Evolutionary conservation across 2,888 invertebrate genomes (phyloP).

Genomic region (Auanema freiburgensis): DNA sequence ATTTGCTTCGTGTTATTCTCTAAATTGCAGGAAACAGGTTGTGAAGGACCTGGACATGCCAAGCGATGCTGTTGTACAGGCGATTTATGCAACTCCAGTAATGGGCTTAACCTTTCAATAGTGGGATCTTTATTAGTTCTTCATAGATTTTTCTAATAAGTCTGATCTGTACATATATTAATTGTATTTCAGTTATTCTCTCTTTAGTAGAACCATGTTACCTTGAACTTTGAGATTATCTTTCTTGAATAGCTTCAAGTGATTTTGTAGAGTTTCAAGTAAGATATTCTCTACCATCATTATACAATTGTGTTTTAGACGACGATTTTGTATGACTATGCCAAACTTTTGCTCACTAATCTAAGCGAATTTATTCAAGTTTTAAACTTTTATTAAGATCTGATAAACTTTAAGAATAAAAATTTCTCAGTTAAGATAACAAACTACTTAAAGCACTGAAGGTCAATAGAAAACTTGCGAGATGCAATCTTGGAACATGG

Average conservation of each 20-base stretch:
- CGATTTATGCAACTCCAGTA: conserved; percentile 45
- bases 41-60: conserved; percentile 36
- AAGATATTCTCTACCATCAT: background rate
- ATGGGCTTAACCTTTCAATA: conserved; percentile 26
- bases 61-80: conserved; percentile 44
- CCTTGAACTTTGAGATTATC: background rate
- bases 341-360: background rate
- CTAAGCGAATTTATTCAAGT: background rate
- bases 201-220: background rate
- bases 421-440: background rate
- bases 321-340: background rate
- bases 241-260: conserved; percentile 2
- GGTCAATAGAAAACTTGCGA: background rate
- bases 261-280: conserved; percentile 7
- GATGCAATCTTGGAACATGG: background rate
- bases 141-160: too few species aligned
- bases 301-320: background rate
- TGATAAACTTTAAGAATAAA: too few species aligned
- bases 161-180: too few species aligned
- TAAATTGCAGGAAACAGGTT: conserved; percentile 41
- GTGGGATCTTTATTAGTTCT: conserved; percentile 32
- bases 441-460: conserved; percentile 3
- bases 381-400: background rate
- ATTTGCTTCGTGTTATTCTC: too few species aligned
- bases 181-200: background rate